A percentile compares a stretch with the other conserved stretches of the same genome.
These are phyloP conservation scores for Tetramorium bicarinatum DNA, from an alignment of 2,888 invertebrate species.

Conservation along the genomic window DNA sequence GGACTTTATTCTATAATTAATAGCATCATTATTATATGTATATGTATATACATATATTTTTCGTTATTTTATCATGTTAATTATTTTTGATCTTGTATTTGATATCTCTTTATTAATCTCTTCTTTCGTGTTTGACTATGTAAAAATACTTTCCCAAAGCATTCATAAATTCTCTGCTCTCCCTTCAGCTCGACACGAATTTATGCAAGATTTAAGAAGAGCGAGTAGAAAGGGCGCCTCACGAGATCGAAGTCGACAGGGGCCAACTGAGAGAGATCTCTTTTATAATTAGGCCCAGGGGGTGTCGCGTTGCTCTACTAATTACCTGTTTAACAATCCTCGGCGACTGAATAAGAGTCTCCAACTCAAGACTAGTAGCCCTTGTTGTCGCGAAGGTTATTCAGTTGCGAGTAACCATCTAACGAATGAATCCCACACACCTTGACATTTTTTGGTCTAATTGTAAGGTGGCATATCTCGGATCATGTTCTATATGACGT, in stretches of 20 bases:
- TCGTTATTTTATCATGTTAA: conserved; percentile 13
- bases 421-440: conserved; percentile 23
- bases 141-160: conserved; percentile 8
- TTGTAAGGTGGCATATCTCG: background rate
- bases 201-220: conserved; percentile 59
- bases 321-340: conserved; percentile 85
- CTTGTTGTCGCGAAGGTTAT: conserved; percentile 79
- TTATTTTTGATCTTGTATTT: conserved; percentile 20
- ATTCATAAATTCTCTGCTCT: conserved; percentile 34
- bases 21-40: background rate
- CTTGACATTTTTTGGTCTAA: conserved; percentile 15
- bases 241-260: conserved; percentile 48
- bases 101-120: background rate
- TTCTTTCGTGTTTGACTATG: background rate
- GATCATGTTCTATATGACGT: background rate
- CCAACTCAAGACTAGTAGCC: conserved; percentile 66
- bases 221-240: conserved; percentile 30
- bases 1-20: background rate
- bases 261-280: conserved; percentile 57
- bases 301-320: conserved; percentile 85
- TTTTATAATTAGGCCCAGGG: conserved; percentile 85
- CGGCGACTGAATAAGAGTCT: conserved; percentile 82
- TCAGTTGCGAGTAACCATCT: conserved; percentile 74
- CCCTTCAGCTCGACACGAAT: background rate
- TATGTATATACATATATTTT: background rate